Evolutionary conservation across 2,888 invertebrate species (phyloP), one percentile per base, ranked within the genome.

Genomic region (Dasysyrphus tricinctus): DNA sequence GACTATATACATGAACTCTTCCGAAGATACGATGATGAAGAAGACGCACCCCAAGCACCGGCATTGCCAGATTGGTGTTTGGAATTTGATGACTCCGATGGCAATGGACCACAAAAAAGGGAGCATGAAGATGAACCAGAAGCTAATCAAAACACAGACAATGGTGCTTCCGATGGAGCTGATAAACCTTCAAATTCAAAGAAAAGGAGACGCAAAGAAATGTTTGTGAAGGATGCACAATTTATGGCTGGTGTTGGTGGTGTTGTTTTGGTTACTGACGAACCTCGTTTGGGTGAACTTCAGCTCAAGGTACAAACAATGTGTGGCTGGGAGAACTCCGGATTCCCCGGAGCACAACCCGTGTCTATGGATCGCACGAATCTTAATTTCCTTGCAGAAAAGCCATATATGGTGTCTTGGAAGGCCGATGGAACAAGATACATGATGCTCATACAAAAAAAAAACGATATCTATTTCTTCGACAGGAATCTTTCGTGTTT

Each of bases 381-480:
- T 92, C 93, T 99, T 61, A 92, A 92, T 69, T 94, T 96, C 12
- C 93, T 99, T 4, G 94, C 94, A 39, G 93, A 95, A 88, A 97
- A 97, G 90, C 97, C 97, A 0, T 99, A 99, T 91, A 95, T 96
- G 91, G 99, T 99, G 1, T 99, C 99, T 2, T 99, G 99, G 99
- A 99, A 99, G 92, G 99, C 99, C 11, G 99, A 99, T 92, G 99
- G 99, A 47, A 97, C 97, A 42, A 95, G 98, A 90, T 99, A 98
- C 92, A 97, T 99, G 97, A 97, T 99, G 97, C 93, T 98, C 54
- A 98, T 99, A 88, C 95, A 97, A 89, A 97, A 96, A 29, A 95
- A 95, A 88, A 94, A 96, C 88, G 95, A 98, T 91, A 95, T 98
- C 16, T 99, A 96, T 91, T 98, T 99, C 93, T 93, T 99, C 90